These are phyloP conservation scores for Lamprologus callipterus DNA, from an alignment of 2,113 vertebrate genomes.

Conservation along the genomic window DNA sequence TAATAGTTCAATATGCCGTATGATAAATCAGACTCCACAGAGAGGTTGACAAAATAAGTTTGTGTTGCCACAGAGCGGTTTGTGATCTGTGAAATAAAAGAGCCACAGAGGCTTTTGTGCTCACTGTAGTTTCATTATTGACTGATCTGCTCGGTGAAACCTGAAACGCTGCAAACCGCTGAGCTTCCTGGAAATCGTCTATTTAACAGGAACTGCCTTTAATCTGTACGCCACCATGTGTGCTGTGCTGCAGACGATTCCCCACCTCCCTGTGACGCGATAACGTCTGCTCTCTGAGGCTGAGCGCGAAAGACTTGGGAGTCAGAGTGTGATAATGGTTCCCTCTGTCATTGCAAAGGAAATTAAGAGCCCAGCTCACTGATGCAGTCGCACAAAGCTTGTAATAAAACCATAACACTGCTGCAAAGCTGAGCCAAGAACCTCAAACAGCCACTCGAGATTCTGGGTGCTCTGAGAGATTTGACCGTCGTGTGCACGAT, in stretches of 20 bases:
- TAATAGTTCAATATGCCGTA: not conserved
- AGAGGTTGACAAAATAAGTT: not conserved
- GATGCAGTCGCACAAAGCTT: not conserved
- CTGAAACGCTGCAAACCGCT: not conserved
- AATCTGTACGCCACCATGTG: fast-evolving
- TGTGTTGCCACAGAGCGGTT: not conserved
- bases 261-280: not conserved
- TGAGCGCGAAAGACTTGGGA: not conserved
- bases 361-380: not conserved
- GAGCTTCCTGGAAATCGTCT: not conserved
- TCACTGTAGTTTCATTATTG: not conserved
- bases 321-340: not conserved
- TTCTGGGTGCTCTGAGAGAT: not conserved
- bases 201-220: not conserved
- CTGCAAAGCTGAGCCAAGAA: not conserved
- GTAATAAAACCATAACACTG: not conserved
- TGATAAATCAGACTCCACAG: not conserved
- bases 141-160: not conserved
- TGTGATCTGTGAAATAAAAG: not conserved
- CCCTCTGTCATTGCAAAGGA: not conserved
- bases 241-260: not conserved
- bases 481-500: not conserved
- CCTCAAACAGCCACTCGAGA: not conserved
- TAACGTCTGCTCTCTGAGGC: not conserved
- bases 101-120: not conserved